Base-by-base conservation (phyloP, 2,113 vertebrate species). In the Rhombomys opimus region DNA sequence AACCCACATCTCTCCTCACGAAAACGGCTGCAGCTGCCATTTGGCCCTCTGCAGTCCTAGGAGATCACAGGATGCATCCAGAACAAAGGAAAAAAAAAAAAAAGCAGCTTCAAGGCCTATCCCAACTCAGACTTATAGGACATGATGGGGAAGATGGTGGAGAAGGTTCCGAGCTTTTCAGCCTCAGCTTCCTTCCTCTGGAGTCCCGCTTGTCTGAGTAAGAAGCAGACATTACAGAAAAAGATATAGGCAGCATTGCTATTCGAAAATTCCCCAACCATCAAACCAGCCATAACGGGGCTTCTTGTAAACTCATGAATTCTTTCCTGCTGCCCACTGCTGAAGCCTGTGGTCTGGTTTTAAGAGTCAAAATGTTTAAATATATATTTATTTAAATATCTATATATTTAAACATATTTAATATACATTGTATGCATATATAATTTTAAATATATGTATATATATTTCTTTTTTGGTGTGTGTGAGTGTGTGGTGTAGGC, bases 71-170 rank as follows among this genome's bases (percentile, higher is more conserved):
- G 86, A 14, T 18, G 18, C 13, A 9, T 1, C 10, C 54, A 80
- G 87, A 35, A 4, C 14, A 17, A 54, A 1, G 20, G 46, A 7
- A 30, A 65, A 41, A 30, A 7, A 30, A 65, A 41, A 30, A 65
- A n/a, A 22, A 30, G 0, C 8, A 6, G 25, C 86, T 54, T 14
- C 14, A 41, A 15, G 30, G 4, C 30, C 35, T 3, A 30, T 18
- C 72, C 2, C 12, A 73, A 27, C 27, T 6, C 6, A 9, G 20
- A 50, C 25, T 1, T 73, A 65, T 0, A 11, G 2, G 41, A 59
- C 3, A 0, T 0, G 18, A 18, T 3, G 4, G 41, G 67, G 38
- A 84, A 65, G 14, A 50, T 20, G 2, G 2, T 2, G 8, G 89
- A 41, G 6, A 2, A 12, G n/a, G 32, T 30, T 57, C 10, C 30